A percentile compares a stretch with the other conserved stretches of the same genome.
phyloP scores from a whole-genome alignment of 30 jellyfish, hydroid and myxozoan species.

The Nemopilema nomurai region DNA sequence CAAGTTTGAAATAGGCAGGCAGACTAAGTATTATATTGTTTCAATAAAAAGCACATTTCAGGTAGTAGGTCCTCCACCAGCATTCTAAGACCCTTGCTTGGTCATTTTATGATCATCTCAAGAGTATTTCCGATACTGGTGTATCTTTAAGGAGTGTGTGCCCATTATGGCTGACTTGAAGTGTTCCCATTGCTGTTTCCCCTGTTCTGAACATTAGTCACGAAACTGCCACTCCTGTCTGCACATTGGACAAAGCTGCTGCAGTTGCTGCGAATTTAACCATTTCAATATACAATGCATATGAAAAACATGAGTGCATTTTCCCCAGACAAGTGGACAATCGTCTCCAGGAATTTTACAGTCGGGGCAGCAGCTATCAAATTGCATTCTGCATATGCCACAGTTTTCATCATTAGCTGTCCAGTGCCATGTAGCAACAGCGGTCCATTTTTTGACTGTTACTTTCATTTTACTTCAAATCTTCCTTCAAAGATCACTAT shows the following conservation, averaged over 20 bases:
- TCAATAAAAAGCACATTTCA: too few relatives aligned
- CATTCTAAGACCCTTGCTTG: too few relatives aligned
- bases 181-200: not conserved
- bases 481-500: too few relatives aligned
- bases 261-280: slow-evolving; percentile 92
- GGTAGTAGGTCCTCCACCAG: too few relatives aligned
- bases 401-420: slow-evolving; percentile 97
- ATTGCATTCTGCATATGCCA: slow-evolving; percentile 98
- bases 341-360: slow-evolving; percentile 98
- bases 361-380: slow-evolving; percentile 98
- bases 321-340: slow-evolving; percentile 99
- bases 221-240: slow-evolving; percentile 98
- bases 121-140: too few relatives aligned
- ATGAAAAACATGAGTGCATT: slow-evolving; percentile 95
- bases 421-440: slow-evolving; percentile 99
- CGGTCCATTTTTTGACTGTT: slow-evolving; percentile 89
- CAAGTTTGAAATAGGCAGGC: too few relatives aligned
- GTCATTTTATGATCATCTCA: too few relatives aligned
- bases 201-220: slow-evolving; percentile 33
- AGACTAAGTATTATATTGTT: too few relatives aligned
- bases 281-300: slow-evolving; percentile 98
- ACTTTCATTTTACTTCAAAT: slow-evolving; percentile 74
- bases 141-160: too few relatives aligned
- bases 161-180: too few relatives aligned
- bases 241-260: slow-evolving; percentile 97